phyloP scores from a whole-genome alignment of 2,113 vertebrate species.

The Mixornis gularis region DNA sequence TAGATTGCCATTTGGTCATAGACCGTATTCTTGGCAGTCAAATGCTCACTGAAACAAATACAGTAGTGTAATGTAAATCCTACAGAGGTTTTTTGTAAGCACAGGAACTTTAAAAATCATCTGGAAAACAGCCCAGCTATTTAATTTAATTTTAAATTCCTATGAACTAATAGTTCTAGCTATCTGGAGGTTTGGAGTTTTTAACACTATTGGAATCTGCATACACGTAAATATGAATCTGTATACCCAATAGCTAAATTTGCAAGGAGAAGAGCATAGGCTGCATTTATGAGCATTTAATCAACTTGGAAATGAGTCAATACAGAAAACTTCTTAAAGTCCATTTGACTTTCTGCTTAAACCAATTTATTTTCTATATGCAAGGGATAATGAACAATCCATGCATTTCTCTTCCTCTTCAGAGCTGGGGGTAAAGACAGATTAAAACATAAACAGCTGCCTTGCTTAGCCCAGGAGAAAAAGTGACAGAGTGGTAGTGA shows the following conservation, averaged over 20 bases:
- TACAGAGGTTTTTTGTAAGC: neutral
- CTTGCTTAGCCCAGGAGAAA: neutral
- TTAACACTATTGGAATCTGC: neutral
- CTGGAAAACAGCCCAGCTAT: slow-evolving; percentile 60
- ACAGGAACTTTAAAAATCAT: slow-evolving; percentile 34
- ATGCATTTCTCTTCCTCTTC: neutral
- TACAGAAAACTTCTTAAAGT: slow-evolving; percentile 34
- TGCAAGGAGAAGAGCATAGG: neutral
- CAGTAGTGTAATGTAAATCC: slow-evolving; percentile 24
- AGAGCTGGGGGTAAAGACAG: neutral
- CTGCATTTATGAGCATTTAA: slow-evolving; percentile 8
- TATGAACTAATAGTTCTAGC: slow-evolving; percentile 19
- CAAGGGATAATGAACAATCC: neutral
- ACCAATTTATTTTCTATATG: slow-evolving; percentile 16
- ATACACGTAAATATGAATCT: neutral
- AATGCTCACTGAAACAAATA: slow-evolving; percentile 28
- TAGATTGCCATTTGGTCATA: slow-evolving; percentile 57
- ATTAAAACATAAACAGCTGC: neutral
- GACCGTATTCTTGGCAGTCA: slow-evolving; percentile 43
- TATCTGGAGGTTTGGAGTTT: neutral
- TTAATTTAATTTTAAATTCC: slow-evolving; percentile 53
- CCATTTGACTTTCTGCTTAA: slow-evolving; percentile 47
- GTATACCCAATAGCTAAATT: neutral
- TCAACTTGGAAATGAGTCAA: slow-evolving; percentile 42
- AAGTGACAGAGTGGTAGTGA: neutral